Evolutionary conservation across 2,113 vertebrate species (phyloP).

Genomic region (Hiodon alosoides): DNA sequence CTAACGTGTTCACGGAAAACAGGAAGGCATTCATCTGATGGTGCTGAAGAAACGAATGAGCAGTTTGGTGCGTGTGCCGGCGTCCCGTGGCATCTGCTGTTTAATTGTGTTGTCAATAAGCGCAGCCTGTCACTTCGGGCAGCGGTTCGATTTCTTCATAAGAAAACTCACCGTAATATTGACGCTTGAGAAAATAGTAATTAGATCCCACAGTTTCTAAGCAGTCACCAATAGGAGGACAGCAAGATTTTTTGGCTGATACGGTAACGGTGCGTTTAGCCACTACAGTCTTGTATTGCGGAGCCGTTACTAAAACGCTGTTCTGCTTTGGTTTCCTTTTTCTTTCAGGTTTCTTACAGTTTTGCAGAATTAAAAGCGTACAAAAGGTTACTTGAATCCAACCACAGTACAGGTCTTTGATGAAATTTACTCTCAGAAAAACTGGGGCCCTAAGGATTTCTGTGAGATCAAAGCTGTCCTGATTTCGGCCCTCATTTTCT

Average conservation of each 20-base stretch:
- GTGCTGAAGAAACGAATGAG: not conserved
- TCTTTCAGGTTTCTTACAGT: no score
- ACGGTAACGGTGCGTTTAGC: no score
- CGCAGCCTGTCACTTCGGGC: not conserved
- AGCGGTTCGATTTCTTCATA: not conserved
- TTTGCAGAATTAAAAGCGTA: no score
- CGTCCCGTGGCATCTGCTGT: not conserved
- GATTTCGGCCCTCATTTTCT: not conserved
- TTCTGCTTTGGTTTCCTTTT: no score
- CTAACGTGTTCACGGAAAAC: not conserved
- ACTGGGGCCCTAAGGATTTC: not conserved
- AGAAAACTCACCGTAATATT: no score
- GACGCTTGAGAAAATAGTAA: no score
- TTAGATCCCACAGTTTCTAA: no score
- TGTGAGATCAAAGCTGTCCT: not conserved
- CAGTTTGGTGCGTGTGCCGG: not conserved
- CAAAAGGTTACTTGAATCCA: no score
- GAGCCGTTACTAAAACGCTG: no score
- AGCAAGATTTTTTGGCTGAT: no score
- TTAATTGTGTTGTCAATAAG: conserved; percentile 1
- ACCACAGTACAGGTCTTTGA: not conserved
- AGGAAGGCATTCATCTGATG: not conserved
- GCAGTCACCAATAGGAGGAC: no score
- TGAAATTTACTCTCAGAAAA: not conserved
- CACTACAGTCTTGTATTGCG: no score